A percentile compares a stretch with the other conserved stretches of the same genome.
Conservation (phyloP, 2,113 vertebrate genomes). For the Bufo bufo region DNA sequence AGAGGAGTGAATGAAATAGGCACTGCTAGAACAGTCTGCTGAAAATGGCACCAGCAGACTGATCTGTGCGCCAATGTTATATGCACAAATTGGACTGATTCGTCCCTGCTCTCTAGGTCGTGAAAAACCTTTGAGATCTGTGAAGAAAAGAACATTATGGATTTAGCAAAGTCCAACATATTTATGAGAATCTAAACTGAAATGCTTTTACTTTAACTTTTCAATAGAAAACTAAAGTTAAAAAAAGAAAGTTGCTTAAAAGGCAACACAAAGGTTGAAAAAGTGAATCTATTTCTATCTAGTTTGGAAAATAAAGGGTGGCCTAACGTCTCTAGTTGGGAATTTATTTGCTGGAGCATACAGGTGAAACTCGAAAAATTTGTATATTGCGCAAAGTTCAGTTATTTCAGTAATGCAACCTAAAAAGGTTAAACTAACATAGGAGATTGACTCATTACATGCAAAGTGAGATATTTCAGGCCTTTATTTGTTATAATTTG, state of each 20-base stretch:
- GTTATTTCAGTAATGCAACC: too few species aligned
- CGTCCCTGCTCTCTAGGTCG: background rate
- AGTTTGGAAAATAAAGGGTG: too few species aligned
- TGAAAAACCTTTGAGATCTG: background rate
- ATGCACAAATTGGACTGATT: conserved; percentile 14
- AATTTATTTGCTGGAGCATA: too few species aligned
- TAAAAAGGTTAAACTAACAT: too few species aligned
- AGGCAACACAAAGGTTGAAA: too few species aligned
- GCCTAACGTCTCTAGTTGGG: too few species aligned
- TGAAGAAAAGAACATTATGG: background rate
- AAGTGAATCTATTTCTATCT: too few species aligned
- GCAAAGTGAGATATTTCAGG: too few species aligned
- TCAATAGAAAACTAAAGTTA: background rate
- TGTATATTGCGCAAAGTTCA: too few species aligned
- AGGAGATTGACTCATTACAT: too few species aligned
- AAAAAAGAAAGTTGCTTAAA: background rate
- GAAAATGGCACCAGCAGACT: background rate
- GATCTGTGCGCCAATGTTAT: background rate
- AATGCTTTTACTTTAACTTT: background rate
- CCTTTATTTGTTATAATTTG: too few species aligned
- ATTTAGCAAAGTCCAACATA: background rate
- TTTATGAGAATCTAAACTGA: background rate
- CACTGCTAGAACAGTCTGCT: background rate
- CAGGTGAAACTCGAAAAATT: too few species aligned
- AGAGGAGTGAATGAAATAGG: background rate